Evolutionary conservation across 2,797 vertebrate species (phyloP).

Genomic region (Chloroceryle inda): DNA sequence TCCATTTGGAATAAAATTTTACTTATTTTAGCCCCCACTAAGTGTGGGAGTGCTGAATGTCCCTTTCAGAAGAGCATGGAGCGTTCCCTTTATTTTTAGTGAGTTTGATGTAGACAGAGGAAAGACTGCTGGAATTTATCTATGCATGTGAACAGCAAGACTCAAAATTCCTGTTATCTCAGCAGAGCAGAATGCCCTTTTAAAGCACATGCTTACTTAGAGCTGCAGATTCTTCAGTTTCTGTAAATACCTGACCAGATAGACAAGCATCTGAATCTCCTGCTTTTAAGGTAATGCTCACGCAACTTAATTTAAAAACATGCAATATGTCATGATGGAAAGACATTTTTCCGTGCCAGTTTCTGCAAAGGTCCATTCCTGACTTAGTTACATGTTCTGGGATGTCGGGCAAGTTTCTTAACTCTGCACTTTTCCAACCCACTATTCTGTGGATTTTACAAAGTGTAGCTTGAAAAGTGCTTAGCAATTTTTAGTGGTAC

Average conservation of each 20-base stretch:
- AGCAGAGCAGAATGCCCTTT: background rate
- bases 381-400: background rate
- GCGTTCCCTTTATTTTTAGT: background rate
- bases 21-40: background rate
- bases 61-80: background rate
- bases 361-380: background rate
- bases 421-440: background rate
- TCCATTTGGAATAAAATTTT: background rate
- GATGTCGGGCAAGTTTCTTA: background rate
- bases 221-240: background rate
- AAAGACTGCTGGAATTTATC: background rate
- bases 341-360: background rate
- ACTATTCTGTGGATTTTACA: background rate
- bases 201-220: background rate
- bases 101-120: background rate
- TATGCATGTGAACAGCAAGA: background rate
- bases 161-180: background rate
- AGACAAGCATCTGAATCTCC: background rate
- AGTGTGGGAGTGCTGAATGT: background rate
- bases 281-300: background rate
- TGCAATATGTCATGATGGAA: accelerated
- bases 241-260: background rate
- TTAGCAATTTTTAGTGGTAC: background rate
- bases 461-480: background rate
- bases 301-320: background rate